Conservation (phyloP, 2,888 invertebrate species). For the Caenorhabditis afra region DNA sequence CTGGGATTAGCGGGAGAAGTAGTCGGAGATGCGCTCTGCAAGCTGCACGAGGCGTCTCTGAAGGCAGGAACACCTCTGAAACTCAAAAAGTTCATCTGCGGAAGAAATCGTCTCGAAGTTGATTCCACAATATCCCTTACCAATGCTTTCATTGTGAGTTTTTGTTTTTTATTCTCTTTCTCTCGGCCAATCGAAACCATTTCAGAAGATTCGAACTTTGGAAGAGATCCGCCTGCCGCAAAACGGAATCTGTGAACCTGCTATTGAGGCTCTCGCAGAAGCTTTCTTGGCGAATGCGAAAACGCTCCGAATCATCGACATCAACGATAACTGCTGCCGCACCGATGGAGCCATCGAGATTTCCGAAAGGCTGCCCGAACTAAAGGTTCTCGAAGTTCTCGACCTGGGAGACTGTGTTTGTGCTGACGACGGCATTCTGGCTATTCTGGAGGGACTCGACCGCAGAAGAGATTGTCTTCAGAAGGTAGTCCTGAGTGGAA, state of each 20-base stretch:
- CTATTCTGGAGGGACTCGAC: constrained; percentile 84
- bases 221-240: constrained; percentile 95
- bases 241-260: constrained; percentile 93
- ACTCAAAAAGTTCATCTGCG: constrained; percentile 86
- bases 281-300: constrained; percentile 83
- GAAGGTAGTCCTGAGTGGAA: constrained; percentile 50
- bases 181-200: constrained; percentile 50
- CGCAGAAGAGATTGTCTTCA: constrained; percentile 33
- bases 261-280: constrained; percentile 87
- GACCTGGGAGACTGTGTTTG: constrained; percentile 83
- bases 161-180: neutral
- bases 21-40: constrained; percentile 19
- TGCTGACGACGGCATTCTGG: constrained; percentile 84
- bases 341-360: constrained; percentile 87
- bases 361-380: constrained; percentile 82
- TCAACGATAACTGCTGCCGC: constrained; percentile 94
- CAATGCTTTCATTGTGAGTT: constrained; percentile 87
- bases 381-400: constrained; percentile 82
- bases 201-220: constrained; percentile 87
- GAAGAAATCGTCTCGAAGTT: constrained; percentile 94
- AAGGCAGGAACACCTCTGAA: constrained; percentile 84
- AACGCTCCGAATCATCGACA: constrained; percentile 86
- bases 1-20: constrained; percentile 84
- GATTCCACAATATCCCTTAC: constrained; percentile 91
- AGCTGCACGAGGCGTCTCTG: constrained; percentile 16